Evolutionary conservation across 2,888 invertebrate species (phyloP), one percentile per base, ranked within the genome.

Genomic region (Hylaea fasciaria): DNA sequence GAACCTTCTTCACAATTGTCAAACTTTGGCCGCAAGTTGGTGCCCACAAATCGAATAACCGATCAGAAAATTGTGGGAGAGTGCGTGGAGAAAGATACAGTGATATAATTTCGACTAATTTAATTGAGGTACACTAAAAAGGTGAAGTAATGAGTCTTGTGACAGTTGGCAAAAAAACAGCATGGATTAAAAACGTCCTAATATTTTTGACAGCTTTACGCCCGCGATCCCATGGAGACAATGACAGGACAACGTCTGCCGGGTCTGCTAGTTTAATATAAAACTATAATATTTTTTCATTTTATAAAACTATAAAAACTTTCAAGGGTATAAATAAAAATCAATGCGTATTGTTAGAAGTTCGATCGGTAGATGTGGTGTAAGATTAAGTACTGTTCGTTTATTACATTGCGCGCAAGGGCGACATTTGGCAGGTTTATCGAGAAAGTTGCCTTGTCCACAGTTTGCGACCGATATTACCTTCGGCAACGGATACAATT

Each of bases 391-490:
- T 47, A 57, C 59, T 63, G 65, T 40, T 46, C 29, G 55, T 57
- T 43, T 28, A 50, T 59, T 61, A 61, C 44, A 22, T 64, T 60
- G 68, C 59, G 64, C 63, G 46, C 9, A 32, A 40, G 46, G 61
- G 69, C 69, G 71, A 71, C 71, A 71, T 72, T 77, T 73, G 70
- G 70, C 70, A 73, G 78, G 71, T 77, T 77, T 77, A 78, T 76
- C 71, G 74, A 76, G 70, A 74, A 77, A 76, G 71, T 76, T 76
- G 53, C 72, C 70, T 73, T 68, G 59, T 64, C 68, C 65, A 44
- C 68, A 65, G 63, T 64, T 68, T 61, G 60, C 51, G 51, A 54
- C 46, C 66, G 57, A 62, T 66, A 66, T 64, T 64, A 60, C 66
- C 53, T 53, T 57, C 61, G 51, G 60, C 48, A 39, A 56, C 64